These are phyloP conservation scores for Pseudeuparius sepicola DNA, from an alignment of 2,888 invertebrate genomes.

Conservation along the genomic window DNA sequence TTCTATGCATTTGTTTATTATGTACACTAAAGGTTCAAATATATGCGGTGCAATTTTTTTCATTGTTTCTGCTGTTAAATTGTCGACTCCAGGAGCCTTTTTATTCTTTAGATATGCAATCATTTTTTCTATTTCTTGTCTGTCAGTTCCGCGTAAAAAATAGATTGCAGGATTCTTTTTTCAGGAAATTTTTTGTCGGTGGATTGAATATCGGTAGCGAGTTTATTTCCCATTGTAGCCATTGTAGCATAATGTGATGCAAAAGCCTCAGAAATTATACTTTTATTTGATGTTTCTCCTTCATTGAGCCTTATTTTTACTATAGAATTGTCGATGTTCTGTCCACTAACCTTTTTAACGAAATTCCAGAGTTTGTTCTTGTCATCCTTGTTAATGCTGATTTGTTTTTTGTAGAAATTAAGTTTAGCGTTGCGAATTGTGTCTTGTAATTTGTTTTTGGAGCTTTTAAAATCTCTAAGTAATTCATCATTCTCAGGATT, in stretches of 20 bases:
- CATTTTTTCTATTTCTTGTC: slow-evolving; percentile 7
- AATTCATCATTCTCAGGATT: neutral
- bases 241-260: too few relatives aligned
- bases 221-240: too few relatives aligned
- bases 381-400: neutral
- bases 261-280: too few relatives aligned
- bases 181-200: slow-evolving; percentile 5
- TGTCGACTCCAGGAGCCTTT: slow-evolving; percentile 11
- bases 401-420: neutral
- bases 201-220: too few relatives aligned
- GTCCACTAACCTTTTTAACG: neutral
- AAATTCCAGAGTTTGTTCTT: slow-evolving; percentile 3
- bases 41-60: slow-evolving; percentile 6
- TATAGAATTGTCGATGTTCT: neutral
- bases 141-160: slow-evolving; percentile 6
- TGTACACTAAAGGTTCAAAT: slow-evolving; percentile 8
- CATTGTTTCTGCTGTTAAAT: slow-evolving; percentile 4
- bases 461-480: neutral
- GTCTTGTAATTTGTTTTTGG: slow-evolving; percentile 1
- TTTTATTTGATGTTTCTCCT: too few relatives aligned
- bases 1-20: slow-evolving; percentile 9
- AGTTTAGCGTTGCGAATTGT: neutral
- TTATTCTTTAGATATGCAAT: slow-evolving; percentile 4
- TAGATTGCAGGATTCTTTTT: slow-evolving; percentile 2
- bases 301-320: too few relatives aligned